phyloP scores from a whole-genome alignment of 2,888 invertebrate genomes.

The Synanthedon tipuliformis region DNA sequence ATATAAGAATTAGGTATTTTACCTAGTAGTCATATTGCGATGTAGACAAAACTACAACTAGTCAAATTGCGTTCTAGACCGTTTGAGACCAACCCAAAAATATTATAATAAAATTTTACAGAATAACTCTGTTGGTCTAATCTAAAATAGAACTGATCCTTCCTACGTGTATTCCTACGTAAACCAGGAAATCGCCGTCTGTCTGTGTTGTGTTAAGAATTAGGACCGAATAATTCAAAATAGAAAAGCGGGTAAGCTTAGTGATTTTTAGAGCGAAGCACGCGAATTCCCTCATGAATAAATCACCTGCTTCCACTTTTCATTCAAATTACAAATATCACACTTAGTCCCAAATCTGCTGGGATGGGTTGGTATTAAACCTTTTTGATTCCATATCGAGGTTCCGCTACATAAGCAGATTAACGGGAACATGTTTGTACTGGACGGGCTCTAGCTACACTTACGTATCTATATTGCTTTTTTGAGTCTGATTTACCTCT shows the following conservation, averaged over 20 bases:
- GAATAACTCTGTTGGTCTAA: no score
- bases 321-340: slow-evolving; percentile 26
- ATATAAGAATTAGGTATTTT: no score
- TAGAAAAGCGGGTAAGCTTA: slow-evolving; percentile 13
- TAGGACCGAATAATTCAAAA: not conserved
- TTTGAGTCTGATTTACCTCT: slow-evolving; percentile 28
- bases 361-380: slow-evolving; percentile 17
- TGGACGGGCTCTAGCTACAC: slow-evolving; percentile 22
- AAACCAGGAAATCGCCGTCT: no score
- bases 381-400: slow-evolving; percentile 19
- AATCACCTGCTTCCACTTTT: slow-evolving; percentile 14
- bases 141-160: no score
- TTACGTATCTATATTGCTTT: slow-evolving; percentile 26
- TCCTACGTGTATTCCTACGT: no score
- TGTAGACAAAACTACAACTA: no score
- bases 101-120: no score
- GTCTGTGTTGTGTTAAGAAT: not conserved
- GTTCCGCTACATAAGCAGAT: slow-evolving; percentile 27
- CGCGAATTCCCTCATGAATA: slow-evolving; percentile 23
- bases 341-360: slow-evolving; percentile 27
- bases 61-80: no score
- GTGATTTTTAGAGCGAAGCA: slow-evolving; percentile 15
- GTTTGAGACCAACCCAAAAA: no score
- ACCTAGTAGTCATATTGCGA: no score
- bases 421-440: slow-evolving; percentile 25